Evolutionary conservation across 2,888 invertebrate species (phyloP), one percentile per base, ranked within the genome.

Genomic region (Netelia inedita): DNA sequence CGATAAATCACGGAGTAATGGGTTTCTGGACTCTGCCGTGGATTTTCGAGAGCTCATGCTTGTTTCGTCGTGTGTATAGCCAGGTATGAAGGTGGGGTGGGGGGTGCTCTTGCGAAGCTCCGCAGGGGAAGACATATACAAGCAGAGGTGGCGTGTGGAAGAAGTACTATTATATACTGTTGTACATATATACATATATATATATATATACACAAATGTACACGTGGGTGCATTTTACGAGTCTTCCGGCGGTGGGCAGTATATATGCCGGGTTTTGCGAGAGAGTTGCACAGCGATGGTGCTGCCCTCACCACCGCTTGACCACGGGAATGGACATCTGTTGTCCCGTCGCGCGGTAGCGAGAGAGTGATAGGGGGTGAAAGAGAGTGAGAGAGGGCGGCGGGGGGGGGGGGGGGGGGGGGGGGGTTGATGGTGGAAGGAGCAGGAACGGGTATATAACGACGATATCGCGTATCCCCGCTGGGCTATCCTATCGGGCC

Each of bases 171-270:
- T 78, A 23, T 71, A 46, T 65, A 19, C 16, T 19, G 19, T 9
- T 57, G 10, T 46, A 46, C 14, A 11, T 46, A 46, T 46, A 11
- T 46, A 3, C 3, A 3, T 43, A 3, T 43, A 3, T 43, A 3
- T 43, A 3, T 43, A 3, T 43, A 11, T 46, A 11, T 46, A 11
- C 10, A 14, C 11, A 69, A 50, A 50, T 50, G 46, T 68, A 46
- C 79, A 86, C 89, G 90, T 90, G 89, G 90, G 90, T 89, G 89
- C 87, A 87, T 87, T 89, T 91, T 89, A 90, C 88, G 89, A 88
- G 87, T 87, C 83, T 82, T 82, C 82, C 75, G 79, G 83, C 79
- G 72, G 59, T 53, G 68, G 43, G 35, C 80, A 57, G 43, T 50
- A 74, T 57, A 66, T 55, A 75, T 63, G 11, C 23, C 46, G 57